These are phyloP conservation scores for Clusia tigrina DNA, from an alignment of 2,888 invertebrate genomes.

Conservation along the genomic window DNA sequence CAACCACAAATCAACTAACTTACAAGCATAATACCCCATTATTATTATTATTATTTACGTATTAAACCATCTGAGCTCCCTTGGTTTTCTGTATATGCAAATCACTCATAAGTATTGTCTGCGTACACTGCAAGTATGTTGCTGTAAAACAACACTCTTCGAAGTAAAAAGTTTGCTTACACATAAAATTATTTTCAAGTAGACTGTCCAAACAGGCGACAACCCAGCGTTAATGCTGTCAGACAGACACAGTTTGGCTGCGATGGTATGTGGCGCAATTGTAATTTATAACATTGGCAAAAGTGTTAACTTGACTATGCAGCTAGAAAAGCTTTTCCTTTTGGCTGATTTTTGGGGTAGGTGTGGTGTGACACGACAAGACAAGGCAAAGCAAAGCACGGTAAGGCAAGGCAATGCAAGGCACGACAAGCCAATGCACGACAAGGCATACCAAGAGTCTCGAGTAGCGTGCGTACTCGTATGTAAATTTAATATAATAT, in stretches of 20 bases:
- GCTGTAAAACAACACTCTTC: too few relatives aligned
- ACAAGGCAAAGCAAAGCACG: too few relatives aligned
- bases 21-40: not conserved
- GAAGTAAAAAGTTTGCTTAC: too few relatives aligned
- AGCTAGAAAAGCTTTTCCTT: too few relatives aligned
- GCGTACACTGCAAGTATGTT: not conserved
- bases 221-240: too few relatives aligned
- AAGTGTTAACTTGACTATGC: slow-evolving; percentile 13
- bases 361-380: too few relatives aligned
- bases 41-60: slow-evolving; percentile 2
- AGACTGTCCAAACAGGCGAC: too few relatives aligned
- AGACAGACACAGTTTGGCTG: too few relatives aligned
- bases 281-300: slow-evolving; percentile 23
- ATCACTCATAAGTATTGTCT: not conserved
- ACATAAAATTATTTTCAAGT: too few relatives aligned
- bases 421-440: not conserved
- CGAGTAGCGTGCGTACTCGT: not conserved
- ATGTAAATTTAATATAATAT: not conserved
- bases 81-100: not conserved
- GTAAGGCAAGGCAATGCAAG: too few relatives aligned
- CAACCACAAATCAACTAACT: not conserved
- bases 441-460: not conserved
- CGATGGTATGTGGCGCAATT: slow-evolving; percentile 13
- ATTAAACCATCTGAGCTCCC: slow-evolving; percentile 4
- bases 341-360: too few relatives aligned